phyloP scores from a whole-genome alignment of 2,888 invertebrate genomes.

The Dicycla oo region DNA sequence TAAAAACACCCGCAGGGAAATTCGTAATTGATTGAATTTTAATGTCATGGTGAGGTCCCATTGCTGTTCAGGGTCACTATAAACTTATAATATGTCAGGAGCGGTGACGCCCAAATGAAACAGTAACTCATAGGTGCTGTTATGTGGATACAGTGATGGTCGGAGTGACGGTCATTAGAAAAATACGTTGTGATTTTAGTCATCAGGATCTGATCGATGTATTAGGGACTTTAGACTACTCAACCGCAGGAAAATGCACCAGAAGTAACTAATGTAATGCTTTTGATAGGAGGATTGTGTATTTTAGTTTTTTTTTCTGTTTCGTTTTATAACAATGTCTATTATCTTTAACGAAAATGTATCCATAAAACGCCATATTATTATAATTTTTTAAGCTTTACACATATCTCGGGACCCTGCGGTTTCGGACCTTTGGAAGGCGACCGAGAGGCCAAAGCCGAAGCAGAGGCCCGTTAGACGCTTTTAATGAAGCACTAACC shows the following conservation, averaged over 20 bases:
- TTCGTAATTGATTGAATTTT: slow-evolving; percentile 44
- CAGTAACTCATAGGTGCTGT: not conserved
- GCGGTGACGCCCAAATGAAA: not conserved
- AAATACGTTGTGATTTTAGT: not conserved
- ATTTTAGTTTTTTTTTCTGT: too few relatives aligned
- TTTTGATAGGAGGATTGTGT: not conserved
- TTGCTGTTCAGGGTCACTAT: not conserved
- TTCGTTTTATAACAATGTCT: not conserved
- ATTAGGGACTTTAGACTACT: too few relatives aligned
- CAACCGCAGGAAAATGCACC: too few relatives aligned
- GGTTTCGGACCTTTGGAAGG: too few relatives aligned
- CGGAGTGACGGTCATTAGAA: not conserved
- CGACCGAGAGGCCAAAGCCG: too few relatives aligned
- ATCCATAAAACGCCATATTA: not conserved
- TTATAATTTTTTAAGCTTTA: too few relatives aligned
- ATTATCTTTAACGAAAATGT: not conserved
- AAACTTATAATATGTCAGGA: slow-evolving; percentile 4
- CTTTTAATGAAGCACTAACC: too few relatives aligned
- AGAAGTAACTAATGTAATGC: too few relatives aligned
- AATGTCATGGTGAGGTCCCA: slow-evolving; percentile 12
- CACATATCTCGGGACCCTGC: too few relatives aligned
- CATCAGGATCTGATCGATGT: not conserved
- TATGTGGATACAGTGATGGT: not conserved
- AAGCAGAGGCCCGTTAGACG: too few relatives aligned
- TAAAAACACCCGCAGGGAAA: slow-evolving; percentile 12